Percentiles rank a stretch among this genome's conserved stretches.
These are phyloP conservation scores for Drosophila pandora DNA, from an alignment of 1,140 invertebrate species.

Conservation along the genomic window DNA sequence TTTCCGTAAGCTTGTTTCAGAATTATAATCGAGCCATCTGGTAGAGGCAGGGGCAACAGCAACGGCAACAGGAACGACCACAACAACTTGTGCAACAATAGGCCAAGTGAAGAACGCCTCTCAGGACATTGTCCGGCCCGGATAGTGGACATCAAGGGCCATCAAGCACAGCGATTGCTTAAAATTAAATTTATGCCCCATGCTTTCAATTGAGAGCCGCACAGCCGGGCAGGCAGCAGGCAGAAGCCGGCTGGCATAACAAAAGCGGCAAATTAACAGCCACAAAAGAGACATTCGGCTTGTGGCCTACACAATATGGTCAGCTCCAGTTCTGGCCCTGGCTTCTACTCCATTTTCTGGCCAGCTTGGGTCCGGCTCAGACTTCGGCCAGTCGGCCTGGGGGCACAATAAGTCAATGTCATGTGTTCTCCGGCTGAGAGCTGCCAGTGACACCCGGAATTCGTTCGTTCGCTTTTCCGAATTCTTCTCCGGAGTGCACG, in stretches of 20 bases:
- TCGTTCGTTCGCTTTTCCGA: slow-evolving; percentile 29
- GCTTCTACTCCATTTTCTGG: slow-evolving; percentile 1
- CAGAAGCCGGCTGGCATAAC: slow-evolving; percentile 38
- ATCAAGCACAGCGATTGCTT: slow-evolving; percentile 72
- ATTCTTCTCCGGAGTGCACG: slow-evolving; percentile 37
- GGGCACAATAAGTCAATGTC: slow-evolving; percentile 69
- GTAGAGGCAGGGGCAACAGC: neutral
- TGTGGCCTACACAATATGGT: slow-evolving; percentile 42
- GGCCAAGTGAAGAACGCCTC: slow-evolving; percentile 2
- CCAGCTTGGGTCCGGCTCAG: neutral
- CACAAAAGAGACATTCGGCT: slow-evolving; percentile 65
- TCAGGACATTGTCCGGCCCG: slow-evolving; percentile 15
- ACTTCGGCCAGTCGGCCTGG: slow-evolving; percentile 26
- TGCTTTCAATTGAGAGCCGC: slow-evolving; percentile 52
- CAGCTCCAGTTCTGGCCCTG: slow-evolving; percentile 1
- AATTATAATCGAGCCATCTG: slow-evolving; percentile 66
- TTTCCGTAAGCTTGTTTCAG: slow-evolving; percentile 26
- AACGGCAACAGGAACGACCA: neutral
- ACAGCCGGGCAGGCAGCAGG: neutral
- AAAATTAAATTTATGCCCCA: slow-evolving; percentile 76
- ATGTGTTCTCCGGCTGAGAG: slow-evolving; percentile 36
- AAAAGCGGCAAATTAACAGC: slow-evolving; percentile 78
- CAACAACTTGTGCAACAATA: slow-evolving; percentile 24
- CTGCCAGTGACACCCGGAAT: slow-evolving; percentile 26
- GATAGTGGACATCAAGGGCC: slow-evolving; percentile 51